Evolutionary conservation across 1,140 invertebrate genomes (phyloP).

Genomic region (Ephestia elutella): DNA sequence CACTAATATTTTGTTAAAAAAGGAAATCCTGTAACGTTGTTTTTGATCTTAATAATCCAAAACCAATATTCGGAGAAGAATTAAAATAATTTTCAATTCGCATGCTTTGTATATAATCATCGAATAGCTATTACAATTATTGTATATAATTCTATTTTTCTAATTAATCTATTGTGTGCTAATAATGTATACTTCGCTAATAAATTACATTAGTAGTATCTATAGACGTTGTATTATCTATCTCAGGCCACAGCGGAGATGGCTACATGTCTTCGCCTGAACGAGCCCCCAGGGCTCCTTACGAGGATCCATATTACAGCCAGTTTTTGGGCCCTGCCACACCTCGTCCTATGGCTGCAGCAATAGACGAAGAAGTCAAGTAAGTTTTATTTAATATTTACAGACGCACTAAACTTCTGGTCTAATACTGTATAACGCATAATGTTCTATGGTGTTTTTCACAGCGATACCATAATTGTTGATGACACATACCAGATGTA

Average conservation of each 20-base stretch:
- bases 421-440: too few relatives aligned
- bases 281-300: constrained; percentile 78
- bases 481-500: constrained; percentile 87
- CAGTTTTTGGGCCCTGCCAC: constrained; percentile 78
- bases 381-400: constrained; percentile 52
- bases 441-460: constrained; percentile 22
- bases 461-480: constrained; percentile 82
- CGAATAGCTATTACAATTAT: too few relatives aligned
- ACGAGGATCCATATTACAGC: constrained; percentile 91
- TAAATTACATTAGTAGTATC: too few relatives aligned
- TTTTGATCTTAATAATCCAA: too few relatives aligned
- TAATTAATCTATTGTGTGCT: too few relatives aligned
- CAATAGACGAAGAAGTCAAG: constrained; percentile 94
- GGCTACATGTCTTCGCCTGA: constrained; percentile 93
- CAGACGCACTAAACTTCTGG: background rate
- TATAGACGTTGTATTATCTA: background rate
- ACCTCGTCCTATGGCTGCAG: constrained; percentile 78
- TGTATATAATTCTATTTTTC: too few relatives aligned
- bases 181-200: too few relatives aligned
- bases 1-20: too few relatives aligned
- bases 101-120: constrained; percentile 20
- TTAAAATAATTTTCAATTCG: constrained; percentile 11
- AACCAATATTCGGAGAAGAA: too few relatives aligned
- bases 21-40: too few relatives aligned
- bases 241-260: constrained; percentile 76